Conservation (phyloP, 2,113 vertebrate genomes). For the Oreochromis tanganicae region DNA sequence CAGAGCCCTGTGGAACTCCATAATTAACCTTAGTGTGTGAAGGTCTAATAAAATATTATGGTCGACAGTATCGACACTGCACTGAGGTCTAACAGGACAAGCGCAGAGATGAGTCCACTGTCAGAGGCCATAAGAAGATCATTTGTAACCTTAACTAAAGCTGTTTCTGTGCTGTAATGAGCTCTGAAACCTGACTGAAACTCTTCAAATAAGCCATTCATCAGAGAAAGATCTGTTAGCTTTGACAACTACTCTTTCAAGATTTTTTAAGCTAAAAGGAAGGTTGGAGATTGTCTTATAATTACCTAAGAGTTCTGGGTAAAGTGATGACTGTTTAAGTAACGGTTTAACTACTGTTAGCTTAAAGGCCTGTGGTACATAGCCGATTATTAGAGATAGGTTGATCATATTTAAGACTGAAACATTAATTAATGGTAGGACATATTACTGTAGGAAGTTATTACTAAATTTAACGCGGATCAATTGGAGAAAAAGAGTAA, state of each 20-base stretch:
- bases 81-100: too few species aligned
- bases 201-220: too few species aligned
- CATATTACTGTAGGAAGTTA: background rate
- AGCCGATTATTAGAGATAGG: background rate
- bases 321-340: background rate
- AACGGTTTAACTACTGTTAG: background rate
- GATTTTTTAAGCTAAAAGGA: background rate
- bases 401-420: background rate
- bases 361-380: background rate
- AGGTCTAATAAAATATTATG: too few species aligned
- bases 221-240: too few species aligned
- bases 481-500: background rate
- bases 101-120: too few species aligned
- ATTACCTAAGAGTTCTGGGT: background rate
- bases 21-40: too few species aligned
- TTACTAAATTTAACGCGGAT: background rate
- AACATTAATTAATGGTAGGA: background rate
- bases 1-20: too few species aligned
- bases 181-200: too few species aligned
- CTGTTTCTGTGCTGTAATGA: too few species aligned
- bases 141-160: too few species aligned
- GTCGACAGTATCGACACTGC: too few species aligned
- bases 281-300: background rate
- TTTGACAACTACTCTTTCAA: background rate
- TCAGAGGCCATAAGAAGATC: too few species aligned